These are phyloP conservation scores for Heterocephalus glaber DNA, from an alignment of 2,113 vertebrate genomes.

Conservation along the genomic window DNA sequence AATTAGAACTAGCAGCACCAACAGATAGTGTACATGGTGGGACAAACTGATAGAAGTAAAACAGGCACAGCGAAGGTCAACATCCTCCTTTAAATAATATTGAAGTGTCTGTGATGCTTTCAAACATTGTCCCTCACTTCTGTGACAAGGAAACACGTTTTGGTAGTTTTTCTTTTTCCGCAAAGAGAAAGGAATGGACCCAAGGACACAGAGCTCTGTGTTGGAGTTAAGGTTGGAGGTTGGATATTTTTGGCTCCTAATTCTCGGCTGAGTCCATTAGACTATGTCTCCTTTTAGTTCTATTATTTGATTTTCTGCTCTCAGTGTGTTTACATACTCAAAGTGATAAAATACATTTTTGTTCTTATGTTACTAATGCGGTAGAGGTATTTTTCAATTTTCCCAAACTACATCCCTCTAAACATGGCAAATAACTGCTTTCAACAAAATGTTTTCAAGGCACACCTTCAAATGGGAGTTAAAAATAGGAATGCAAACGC, in stretches of 20 bases:
- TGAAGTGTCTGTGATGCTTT: not conserved
- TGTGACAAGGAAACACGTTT: not conserved
- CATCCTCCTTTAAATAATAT: slow-evolving; percentile 29
- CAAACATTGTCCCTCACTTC: not conserved
- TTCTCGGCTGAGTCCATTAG: slow-evolving; percentile 67
- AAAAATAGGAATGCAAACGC: slow-evolving; percentile 78
- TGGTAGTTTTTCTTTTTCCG: not conserved
- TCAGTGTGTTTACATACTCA: slow-evolving; percentile 71
- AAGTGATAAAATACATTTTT: slow-evolving; percentile 78
- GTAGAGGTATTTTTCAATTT: slow-evolving; percentile 75
- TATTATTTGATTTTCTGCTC: slow-evolving; percentile 76
- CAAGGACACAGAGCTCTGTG: slow-evolving; percentile 29
- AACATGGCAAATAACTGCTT: slow-evolving; percentile 78
- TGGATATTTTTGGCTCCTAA: slow-evolving; percentile 57
- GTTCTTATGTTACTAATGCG: slow-evolving; percentile 76
- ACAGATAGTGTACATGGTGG: not conserved
- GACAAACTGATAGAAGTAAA: not conserved
- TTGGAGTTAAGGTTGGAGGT: slow-evolving; percentile 39
- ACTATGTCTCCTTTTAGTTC: slow-evolving; percentile 50
- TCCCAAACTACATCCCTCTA: slow-evolving; percentile 57
- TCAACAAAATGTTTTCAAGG: slow-evolving; percentile 75
- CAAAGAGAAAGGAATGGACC: not conserved
- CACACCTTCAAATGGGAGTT: slow-evolving; percentile 71
- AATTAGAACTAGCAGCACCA: not conserved
- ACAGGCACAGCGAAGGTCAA: not conserved